Evolutionary conservation across 2,888 invertebrate genomes (phyloP).

Genomic region (Eupithecia inturbata): DNA sequence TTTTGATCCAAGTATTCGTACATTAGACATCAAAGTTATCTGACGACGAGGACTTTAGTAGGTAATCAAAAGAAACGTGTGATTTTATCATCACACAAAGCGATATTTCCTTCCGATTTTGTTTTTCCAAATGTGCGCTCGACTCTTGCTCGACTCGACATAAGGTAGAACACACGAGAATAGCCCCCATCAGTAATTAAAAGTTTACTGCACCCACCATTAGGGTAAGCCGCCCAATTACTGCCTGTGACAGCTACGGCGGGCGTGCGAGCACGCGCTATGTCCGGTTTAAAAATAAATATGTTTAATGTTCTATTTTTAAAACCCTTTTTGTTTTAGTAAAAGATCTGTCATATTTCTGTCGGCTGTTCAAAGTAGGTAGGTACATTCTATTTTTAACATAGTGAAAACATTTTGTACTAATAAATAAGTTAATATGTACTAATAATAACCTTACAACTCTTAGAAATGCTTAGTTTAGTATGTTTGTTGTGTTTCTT

Average conservation of each 20-base stretch:
- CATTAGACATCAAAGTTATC: no score
- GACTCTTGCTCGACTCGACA: neutral
- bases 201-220: constrained; percentile 31
- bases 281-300: constrained; percentile 28
- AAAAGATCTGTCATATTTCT: constrained; percentile 11
- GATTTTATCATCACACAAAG: neutral
- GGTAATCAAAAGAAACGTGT: neutral
- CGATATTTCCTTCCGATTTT: constrained; percentile 2
- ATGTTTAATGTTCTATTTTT: constrained; percentile 29
- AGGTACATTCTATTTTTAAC: neutral
- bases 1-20: no score
- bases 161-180: constrained; percentile 5
- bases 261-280: constrained; percentile 16
- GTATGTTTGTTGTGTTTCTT: neutral
- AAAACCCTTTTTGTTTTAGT: constrained; percentile 16
- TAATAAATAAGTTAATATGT: neutral
- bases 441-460: neutral
- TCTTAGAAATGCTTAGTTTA: neutral
- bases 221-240: constrained; percentile 37
- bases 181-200: constrained; percentile 14
- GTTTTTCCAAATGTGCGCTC: neutral
- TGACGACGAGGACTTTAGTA: neutral
- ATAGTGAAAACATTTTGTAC: neutral
- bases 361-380: neutral
- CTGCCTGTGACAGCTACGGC: constrained; percentile 28